Evolutionary conservation across 2,797 vertebrate species (phyloP).

Genomic region (Notamacropus eugenii): DNA sequence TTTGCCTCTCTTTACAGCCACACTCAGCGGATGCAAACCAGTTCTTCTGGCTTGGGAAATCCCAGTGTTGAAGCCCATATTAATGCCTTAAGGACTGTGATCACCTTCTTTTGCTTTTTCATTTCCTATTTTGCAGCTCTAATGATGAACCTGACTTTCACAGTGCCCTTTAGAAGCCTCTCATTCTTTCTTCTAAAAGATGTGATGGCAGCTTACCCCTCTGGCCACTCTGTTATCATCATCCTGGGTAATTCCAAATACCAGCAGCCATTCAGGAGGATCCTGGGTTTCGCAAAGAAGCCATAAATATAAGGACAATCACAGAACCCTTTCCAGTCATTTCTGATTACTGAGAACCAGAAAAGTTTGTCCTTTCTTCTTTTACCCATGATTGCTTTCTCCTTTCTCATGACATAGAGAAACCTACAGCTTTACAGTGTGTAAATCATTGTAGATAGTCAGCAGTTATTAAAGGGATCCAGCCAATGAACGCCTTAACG

Average conservation of each 20-base stretch:
- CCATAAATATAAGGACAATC: not conserved
- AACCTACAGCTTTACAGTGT: not conserved
- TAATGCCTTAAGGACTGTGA: constrained; percentile 61
- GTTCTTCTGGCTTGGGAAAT: constrained; percentile 9
- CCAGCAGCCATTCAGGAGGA: constrained; percentile 56
- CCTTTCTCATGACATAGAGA: not conserved
- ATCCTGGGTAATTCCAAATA: constrained; percentile 67
- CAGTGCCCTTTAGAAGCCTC: constrained; percentile 40
- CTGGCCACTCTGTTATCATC: constrained; percentile 55
- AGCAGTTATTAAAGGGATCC: not conserved
- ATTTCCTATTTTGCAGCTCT: constrained; percentile 65
- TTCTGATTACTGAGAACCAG: not conserved
- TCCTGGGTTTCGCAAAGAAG: constrained; percentile 56
- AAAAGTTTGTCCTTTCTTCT: not conserved
- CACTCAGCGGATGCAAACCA: constrained; percentile 2
- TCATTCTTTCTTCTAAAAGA: constrained; percentile 59
- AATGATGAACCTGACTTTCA: constrained; percentile 63
- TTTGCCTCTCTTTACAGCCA: constrained; percentile 65
- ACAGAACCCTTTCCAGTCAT: not conserved
- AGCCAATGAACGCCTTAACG: not conserved
- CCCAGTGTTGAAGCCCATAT: constrained; percentile 51
- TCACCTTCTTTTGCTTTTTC: constrained; percentile 66
- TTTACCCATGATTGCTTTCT: not conserved
- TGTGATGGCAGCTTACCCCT: constrained; percentile 61
- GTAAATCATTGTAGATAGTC: not conserved